These are phyloP conservation scores for Stichodactyla mertensii DNA, from an alignment of 64 coral and sea anemone species.

Conservation along the genomic window DNA sequence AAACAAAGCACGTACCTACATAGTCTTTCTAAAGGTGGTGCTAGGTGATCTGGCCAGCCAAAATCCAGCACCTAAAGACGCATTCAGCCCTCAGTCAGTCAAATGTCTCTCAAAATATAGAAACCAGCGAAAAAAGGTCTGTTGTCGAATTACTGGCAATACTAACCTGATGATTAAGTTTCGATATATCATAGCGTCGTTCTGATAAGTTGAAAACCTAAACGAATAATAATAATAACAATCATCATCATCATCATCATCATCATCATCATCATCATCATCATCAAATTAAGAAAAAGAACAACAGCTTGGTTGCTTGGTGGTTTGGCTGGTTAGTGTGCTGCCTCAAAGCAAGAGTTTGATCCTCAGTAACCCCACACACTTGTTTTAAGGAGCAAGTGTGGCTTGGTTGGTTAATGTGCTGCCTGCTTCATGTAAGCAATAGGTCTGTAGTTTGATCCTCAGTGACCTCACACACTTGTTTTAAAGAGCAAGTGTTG, in stretches of 20 bases:
- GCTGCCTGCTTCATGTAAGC: no score
- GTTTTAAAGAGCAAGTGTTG: not conserved
- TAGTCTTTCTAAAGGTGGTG: constrained; percentile 90
- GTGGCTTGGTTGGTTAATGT: not conserved
- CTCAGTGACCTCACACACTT: no score
- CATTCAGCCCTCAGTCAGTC: not conserved
- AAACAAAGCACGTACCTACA: constrained; percentile 54
- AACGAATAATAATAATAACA: not conserved
- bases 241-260: no score
- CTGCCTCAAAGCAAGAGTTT: no score
- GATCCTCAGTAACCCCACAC: no score
- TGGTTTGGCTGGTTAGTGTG: no score
- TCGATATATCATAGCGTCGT: constrained; percentile 95
- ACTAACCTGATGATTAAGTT: constrained; percentile 89
- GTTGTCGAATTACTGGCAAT: not conserved
- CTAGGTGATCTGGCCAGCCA: constrained; percentile 95
- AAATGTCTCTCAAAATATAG: not conserved
- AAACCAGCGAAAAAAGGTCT: no score
- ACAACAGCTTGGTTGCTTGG: no score
- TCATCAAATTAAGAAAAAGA: no score
- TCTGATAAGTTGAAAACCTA: constrained; percentile 99
- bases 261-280: no score
- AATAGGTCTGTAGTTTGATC: no score
- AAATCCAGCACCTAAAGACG: constrained; percentile 82
- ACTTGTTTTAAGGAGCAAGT: not conserved